These are phyloP conservation scores for Drosophila truncata DNA, from an alignment of 1,140 invertebrate species.

Conservation along the genomic window DNA sequence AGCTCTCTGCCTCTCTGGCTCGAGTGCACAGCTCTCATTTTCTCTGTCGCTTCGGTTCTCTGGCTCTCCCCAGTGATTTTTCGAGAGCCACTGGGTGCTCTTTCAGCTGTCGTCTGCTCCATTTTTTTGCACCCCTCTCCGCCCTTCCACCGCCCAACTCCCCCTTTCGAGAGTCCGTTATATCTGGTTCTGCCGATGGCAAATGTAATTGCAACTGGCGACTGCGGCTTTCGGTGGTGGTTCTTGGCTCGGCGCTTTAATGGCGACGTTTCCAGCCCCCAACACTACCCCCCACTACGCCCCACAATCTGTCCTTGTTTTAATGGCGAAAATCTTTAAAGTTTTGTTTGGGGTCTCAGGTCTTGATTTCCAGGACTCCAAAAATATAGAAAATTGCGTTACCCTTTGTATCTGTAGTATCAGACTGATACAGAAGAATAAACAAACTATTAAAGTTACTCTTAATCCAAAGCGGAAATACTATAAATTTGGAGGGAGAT, in stretches of 20 bases:
- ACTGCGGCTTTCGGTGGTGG: conserved; percentile 68
- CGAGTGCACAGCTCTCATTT: conserved; percentile 30
- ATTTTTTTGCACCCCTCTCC: conserved; percentile 46
- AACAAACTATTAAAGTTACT: neutral
- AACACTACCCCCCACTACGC: neutral
- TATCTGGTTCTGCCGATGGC: conserved; percentile 54
- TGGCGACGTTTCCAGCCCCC: conserved; percentile 45
- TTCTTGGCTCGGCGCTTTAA: conserved; percentile 54
- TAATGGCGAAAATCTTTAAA: conserved; percentile 28
- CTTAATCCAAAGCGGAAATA: neutral
- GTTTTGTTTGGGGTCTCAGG: neutral
- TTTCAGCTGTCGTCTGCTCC: conserved; percentile 66
- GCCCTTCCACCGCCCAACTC: neutral
- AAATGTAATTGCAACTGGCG: conserved; percentile 77
- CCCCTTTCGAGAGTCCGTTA: conserved; percentile 1
- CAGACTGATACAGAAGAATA: neutral
- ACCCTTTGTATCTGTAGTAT: neutral
- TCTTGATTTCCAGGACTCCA: neutral
- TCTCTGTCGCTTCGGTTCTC: conserved; percentile 9
- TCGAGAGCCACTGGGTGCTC: conserved; percentile 63
- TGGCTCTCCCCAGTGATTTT: conserved; percentile 38
- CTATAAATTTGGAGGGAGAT: neutral
- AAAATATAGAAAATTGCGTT: neutral
- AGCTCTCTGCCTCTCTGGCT: conserved; percentile 43
- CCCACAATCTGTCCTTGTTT: conserved; percentile 8